A percentile compares a stretch with the other conserved stretches of the same genome.
phyloP scores from a whole-genome alignment of 1,140 invertebrate species.

The Thaumetopoea pityocampa region DNA sequence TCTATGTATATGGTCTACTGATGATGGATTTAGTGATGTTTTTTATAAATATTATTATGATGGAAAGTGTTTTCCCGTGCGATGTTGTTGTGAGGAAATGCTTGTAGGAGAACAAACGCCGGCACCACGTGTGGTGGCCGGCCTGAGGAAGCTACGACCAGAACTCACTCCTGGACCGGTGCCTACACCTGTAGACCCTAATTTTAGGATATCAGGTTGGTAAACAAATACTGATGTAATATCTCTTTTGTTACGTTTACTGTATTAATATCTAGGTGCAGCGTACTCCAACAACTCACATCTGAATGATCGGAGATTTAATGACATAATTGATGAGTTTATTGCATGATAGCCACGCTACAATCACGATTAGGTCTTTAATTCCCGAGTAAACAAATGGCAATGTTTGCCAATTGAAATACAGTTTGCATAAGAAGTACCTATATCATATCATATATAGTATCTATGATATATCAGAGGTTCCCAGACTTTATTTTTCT shows the following conservation, averaged over 20 bases:
- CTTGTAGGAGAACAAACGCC: slow-evolving; percentile 67
- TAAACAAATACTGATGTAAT: slow-evolving; percentile 4
- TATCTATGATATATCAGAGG: too few relatives aligned
- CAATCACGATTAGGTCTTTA: too few relatives aligned
- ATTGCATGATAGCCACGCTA: too few relatives aligned
- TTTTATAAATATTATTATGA: slow-evolving; percentile 28
- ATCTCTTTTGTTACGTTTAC: slow-evolving; percentile 1
- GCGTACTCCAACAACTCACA: too few relatives aligned
- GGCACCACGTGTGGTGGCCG: slow-evolving; percentile 70
- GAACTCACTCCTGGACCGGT: slow-evolving; percentile 63
- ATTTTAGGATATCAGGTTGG: slow-evolving; percentile 66
- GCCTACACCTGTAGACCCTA: slow-evolving; percentile 57
- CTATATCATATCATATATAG: too few relatives aligned
- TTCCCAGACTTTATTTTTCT: too few relatives aligned
- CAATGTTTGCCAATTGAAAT: too few relatives aligned
- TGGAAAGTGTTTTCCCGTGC: slow-evolving; percentile 52
- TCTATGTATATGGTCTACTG: slow-evolving; percentile 16
- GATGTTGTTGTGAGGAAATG: slow-evolving; percentile 64
- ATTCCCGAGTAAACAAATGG: too few relatives aligned
- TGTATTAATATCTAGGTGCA: too few relatives aligned
- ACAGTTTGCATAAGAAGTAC: too few relatives aligned
- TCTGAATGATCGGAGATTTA: too few relatives aligned
- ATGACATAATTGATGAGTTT: too few relatives aligned
- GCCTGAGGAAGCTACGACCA: slow-evolving; percentile 62
- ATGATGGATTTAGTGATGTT: slow-evolving; percentile 24